phyloP scores from a whole-genome alignment of 2,888 invertebrate genomes.

The Tribolium freemani region DNA sequence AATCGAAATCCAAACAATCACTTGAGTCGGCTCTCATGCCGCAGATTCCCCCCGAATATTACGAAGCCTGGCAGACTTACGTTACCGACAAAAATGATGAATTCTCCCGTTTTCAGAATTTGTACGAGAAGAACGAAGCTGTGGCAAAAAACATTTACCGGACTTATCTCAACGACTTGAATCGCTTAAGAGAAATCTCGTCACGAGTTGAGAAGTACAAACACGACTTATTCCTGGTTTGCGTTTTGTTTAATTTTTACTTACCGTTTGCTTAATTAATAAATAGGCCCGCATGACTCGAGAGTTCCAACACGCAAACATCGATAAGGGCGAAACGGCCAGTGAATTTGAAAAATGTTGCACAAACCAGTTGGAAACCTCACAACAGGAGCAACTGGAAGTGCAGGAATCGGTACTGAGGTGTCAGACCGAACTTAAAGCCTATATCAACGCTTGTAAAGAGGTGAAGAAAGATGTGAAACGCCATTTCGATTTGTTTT shows the following conservation, averaged over 20 bases:
- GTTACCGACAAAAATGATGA: slow-evolving; percentile 43
- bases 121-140: slow-evolving; percentile 45
- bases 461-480: slow-evolving; percentile 56
- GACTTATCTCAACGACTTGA: slow-evolving; percentile 49
- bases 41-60: slow-evolving; percentile 48
- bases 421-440: slow-evolving; percentile 51
- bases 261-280: neutral
- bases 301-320: slow-evolving; percentile 42
- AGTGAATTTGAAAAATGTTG: slow-evolving; percentile 16
- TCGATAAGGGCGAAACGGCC: slow-evolving; percentile 39
- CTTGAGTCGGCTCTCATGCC: slow-evolving; percentile 38
- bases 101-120: slow-evolving; percentile 44
- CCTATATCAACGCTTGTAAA: slow-evolving; percentile 55
- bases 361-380: neutral
- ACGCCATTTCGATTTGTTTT: slow-evolving; percentile 60
- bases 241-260: neutral
- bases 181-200: slow-evolving; percentile 45
- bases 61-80: slow-evolving; percentile 53
- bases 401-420: slow-evolving; percentile 16
- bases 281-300: slow-evolving; percentile 20
- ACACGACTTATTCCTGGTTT: slow-evolving; percentile 48
- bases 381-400: neutral
- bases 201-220: slow-evolving; percentile 47
- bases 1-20: slow-evolving; percentile 5
- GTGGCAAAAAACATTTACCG: slow-evolving; percentile 46